These are phyloP conservation scores for Notothenia coriiceps DNA, from an alignment of 2,113 vertebrate genomes.

Conservation along the genomic window DNA sequence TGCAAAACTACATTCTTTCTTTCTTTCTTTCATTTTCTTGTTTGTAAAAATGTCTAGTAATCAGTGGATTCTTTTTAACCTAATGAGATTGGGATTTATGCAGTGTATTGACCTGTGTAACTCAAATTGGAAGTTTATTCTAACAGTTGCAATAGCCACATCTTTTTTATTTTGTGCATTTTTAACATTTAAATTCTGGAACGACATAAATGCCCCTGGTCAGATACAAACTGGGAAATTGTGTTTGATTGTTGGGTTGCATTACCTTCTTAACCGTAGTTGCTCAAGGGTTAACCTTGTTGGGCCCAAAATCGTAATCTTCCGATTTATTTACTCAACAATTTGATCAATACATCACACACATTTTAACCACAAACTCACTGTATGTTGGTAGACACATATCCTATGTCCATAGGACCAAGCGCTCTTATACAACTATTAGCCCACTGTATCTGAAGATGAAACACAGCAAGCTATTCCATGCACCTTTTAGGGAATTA, in stretches of 20 bases:
- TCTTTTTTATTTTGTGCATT: not conserved
- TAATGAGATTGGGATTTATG: not conserved
- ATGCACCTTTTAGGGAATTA: slow-evolving; percentile 32
- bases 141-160: not conserved
- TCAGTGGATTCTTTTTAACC: too few relatives aligned
- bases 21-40: not conserved
- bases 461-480: slow-evolving; percentile 45
- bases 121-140: not conserved
- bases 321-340: not conserved
- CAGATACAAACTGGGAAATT: not conserved
- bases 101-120: not conserved
- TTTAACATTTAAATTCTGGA: not conserved
- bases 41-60: too few relatives aligned
- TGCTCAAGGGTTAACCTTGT: not conserved
- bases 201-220: not conserved
- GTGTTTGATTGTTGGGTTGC: not conserved
- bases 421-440: slow-evolving; percentile 33
- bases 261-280: not conserved
- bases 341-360: not conserved
- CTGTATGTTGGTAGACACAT: not conserved
- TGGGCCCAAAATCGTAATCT: too few relatives aligned
- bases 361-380: not conserved
- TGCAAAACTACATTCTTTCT: slow-evolving; percentile 17
- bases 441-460: slow-evolving; percentile 1
- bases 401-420: not conserved